A percentile compares a stretch with the other conserved stretches of the same genome.
Evolutionary conservation across 2,888 invertebrate species (phyloP).

Genomic region (Agrilus biguttatus): DNA sequence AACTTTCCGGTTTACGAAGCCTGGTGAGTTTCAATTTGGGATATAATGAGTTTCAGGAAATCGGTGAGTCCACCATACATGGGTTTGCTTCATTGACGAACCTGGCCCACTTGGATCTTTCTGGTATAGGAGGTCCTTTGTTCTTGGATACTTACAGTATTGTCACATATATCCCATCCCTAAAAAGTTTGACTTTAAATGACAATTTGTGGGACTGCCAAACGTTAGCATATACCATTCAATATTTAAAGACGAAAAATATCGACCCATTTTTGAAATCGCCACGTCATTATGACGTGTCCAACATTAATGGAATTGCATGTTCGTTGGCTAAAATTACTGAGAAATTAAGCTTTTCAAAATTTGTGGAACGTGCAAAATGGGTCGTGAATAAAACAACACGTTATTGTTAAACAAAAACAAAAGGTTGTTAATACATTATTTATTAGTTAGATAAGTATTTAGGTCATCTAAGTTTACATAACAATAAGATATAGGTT

Average conservation of each 20-base stretch:
- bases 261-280: conserved; percentile 16
- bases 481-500: too few relatives aligned
- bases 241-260: conserved; percentile 17
- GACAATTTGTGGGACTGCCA: conserved; percentile 24
- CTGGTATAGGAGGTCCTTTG: conserved; percentile 19
- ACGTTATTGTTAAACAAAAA: conserved; percentile 5
- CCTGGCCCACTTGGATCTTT: conserved; percentile 21
- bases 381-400: conserved; percentile 2
- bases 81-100: conserved; percentile 14
- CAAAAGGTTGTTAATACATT: too few relatives aligned
- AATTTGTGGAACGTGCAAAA: conserved; percentile 15
- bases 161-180: conserved; percentile 17
- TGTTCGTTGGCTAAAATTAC: conserved; percentile 17
- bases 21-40: conserved; percentile 19
- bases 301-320: conserved; percentile 25
- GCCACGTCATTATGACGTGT: conserved; percentile 18
- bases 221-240: conserved; percentile 17
- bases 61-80: conserved; percentile 17
- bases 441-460: too few relatives aligned
- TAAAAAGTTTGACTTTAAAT: conserved; percentile 20
- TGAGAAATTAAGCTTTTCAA: conserved; percentile 13
- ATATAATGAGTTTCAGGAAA: conserved; percentile 18
- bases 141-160: conserved; percentile 20
- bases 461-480: too few relatives aligned
- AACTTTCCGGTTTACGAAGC: conserved; percentile 22